Conservation (phyloP, 2,797 vertebrate genomes). For the Lophura swinhoii region DNA sequence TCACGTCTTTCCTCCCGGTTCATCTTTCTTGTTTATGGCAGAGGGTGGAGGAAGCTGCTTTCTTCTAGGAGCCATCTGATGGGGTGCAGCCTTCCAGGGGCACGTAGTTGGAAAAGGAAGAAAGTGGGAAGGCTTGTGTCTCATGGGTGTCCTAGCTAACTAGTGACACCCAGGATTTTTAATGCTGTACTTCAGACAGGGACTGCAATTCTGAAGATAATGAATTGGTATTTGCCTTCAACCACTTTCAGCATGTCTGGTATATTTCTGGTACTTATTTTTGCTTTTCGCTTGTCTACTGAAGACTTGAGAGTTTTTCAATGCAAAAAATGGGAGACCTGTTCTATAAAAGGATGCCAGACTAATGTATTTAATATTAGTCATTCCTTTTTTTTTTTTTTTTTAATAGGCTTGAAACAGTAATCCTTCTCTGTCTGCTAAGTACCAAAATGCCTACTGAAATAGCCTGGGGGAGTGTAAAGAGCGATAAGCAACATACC, state of each 20-base stretch:
- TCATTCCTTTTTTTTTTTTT: background rate
- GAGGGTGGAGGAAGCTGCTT: background rate
- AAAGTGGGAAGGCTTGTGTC: background rate
- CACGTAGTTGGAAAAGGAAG: background rate
- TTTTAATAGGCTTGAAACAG: background rate
- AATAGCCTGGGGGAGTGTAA: background rate
- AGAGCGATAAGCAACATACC: background rate
- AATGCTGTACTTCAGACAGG: background rate
- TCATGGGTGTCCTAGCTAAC: background rate
- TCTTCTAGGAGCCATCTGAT: background rate
- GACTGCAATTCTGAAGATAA: background rate
- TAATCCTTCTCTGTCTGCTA: background rate
- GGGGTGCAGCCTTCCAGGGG: background rate
- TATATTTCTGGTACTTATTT: background rate
- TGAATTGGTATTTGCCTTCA: background rate
- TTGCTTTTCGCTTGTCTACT: background rate
- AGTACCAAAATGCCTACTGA: slow-evolving; percentile 1
- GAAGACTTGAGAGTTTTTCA: background rate
- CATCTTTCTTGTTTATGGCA: background rate
- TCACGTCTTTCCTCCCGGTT: background rate
- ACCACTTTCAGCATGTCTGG: background rate
- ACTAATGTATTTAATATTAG: background rate
- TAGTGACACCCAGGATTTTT: background rate
- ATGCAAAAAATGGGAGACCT: background rate
- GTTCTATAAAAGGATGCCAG: slow-evolving; percentile 6